These are phyloP conservation scores for Tonatia bakeri DNA, from an alignment of 2,113 vertebrate species.

Conservation along the genomic window DNA sequence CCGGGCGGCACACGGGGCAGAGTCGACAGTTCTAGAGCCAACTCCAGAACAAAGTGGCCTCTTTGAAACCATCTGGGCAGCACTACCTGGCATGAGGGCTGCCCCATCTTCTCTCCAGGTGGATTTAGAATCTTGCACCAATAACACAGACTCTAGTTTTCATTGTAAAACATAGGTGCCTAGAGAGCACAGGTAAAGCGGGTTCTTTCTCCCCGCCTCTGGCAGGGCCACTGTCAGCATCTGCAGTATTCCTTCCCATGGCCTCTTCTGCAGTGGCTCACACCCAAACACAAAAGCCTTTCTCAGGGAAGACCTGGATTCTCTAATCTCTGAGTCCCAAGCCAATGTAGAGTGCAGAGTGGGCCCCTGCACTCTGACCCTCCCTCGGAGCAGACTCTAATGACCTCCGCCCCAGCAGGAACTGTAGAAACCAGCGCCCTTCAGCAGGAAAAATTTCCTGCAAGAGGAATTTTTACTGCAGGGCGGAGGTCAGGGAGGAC, in stretches of 20 bases:
- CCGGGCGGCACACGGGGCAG: not conserved
- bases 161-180: not conserved
- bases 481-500: not conserved
- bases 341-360: not conserved
- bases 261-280: not conserved
- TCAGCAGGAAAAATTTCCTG: not conserved
- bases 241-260: not conserved
- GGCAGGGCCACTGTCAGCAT: not conserved
- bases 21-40: not conserved
- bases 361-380: not conserved
- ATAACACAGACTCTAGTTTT: not conserved
- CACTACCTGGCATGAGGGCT: not conserved
- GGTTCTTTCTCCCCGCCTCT: not conserved
- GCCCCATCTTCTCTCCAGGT: not conserved
- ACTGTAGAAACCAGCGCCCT: not conserved
- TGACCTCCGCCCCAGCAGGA: not conserved
- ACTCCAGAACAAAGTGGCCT: not conserved
- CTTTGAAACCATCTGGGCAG: not conserved
- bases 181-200: not conserved
- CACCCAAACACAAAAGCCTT: not conserved
- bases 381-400: not conserved
- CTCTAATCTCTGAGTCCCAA: not conserved
- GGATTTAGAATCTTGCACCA: not conserved
- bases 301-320: not conserved
- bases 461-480: not conserved